Percentiles rank a stretch among this genome's conserved stretches.
These are phyloP conservation scores for Craterocephalus amniculus DNA, from an alignment of 2,797 vertebrate genomes.

Conservation along the genomic window DNA sequence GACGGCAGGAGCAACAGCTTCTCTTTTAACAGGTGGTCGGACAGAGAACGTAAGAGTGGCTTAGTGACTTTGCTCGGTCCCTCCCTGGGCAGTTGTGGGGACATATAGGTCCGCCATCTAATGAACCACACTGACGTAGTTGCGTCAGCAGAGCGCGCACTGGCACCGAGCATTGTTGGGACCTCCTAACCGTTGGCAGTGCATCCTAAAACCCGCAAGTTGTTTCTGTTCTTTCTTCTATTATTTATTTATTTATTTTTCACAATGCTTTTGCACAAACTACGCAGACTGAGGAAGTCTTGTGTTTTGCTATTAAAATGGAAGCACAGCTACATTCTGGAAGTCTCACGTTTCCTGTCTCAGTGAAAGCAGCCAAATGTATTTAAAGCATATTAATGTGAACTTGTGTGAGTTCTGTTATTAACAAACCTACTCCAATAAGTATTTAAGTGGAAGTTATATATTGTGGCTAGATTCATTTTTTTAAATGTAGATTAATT, in stretches of 20 bases:
- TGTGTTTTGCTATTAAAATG: neutral
- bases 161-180: conserved; percentile 54
- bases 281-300: neutral
- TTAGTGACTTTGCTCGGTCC: conserved; percentile 78
- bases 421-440: neutral
- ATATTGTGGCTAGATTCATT: neutral
- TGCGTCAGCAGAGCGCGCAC: conserved; percentile 79
- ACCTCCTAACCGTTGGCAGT: conserved; percentile 51
- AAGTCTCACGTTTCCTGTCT: neutral
- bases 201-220: neutral
- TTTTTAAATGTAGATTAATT: neutral
- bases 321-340: neutral
- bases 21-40: conserved; percentile 60
- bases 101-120: conserved; percentile 76
- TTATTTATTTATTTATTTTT: too few species aligned
- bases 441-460: neutral
- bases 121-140: conserved; percentile 68
- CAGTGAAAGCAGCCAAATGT: neutral
- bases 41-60: conserved; percentile 33
- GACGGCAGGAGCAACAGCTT: conserved; percentile 27
- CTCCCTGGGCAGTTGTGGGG: conserved; percentile 70
- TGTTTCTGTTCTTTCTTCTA: neutral
- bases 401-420: neutral
- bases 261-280: neutral
- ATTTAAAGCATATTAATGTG: neutral